Percentiles rank a stretch among this genome's conserved stretches.
phyloP scores from a whole-genome alignment of 2,888 invertebrate species.

The Cephonodes hylas region DNA sequence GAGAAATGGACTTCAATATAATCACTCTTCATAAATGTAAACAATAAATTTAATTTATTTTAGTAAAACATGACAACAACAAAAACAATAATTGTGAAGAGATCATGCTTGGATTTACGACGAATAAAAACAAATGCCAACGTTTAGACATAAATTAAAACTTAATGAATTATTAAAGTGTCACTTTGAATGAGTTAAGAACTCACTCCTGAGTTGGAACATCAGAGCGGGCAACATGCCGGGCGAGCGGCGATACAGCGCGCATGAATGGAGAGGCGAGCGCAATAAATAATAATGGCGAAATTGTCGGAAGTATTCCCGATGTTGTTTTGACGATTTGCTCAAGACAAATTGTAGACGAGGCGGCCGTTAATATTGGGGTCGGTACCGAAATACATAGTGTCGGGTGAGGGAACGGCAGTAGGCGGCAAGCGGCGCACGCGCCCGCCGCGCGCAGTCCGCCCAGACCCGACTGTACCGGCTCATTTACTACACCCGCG shows the following conservation, averaged over 20 bases:
- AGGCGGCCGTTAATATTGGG: conserved; percentile 73
- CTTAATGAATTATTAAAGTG: neutral
- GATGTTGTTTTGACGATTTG: conserved; percentile 72
- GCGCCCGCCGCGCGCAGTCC: conserved; percentile 71
- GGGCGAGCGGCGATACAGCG: neutral
- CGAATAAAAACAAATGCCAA: neutral
- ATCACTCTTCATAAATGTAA: neutral
- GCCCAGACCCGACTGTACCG: conserved; percentile 62
- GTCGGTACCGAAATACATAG: conserved; percentile 79
- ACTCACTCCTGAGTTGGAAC: neutral
- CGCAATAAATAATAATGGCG: conserved; percentile 51
- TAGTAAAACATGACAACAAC: neutral
- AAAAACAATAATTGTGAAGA: neutral
- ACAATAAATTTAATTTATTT: too few species aligned
- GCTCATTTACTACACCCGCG: conserved; percentile 64
- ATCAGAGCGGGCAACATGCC: neutral
- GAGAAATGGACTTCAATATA: neutral
- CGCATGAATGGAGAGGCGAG: conserved; percentile 35
- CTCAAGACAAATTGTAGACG: conserved; percentile 76
- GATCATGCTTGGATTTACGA: neutral
- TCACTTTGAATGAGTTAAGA: neutral
- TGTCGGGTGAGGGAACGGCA: conserved; percentile 66
- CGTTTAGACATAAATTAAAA: neutral
- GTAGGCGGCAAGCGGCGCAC: conserved; percentile 76
- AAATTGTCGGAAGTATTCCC: conserved; percentile 63